phyloP scores from a whole-genome alignment of 2,888 invertebrate species.

The Theristus sp. region DNA sequence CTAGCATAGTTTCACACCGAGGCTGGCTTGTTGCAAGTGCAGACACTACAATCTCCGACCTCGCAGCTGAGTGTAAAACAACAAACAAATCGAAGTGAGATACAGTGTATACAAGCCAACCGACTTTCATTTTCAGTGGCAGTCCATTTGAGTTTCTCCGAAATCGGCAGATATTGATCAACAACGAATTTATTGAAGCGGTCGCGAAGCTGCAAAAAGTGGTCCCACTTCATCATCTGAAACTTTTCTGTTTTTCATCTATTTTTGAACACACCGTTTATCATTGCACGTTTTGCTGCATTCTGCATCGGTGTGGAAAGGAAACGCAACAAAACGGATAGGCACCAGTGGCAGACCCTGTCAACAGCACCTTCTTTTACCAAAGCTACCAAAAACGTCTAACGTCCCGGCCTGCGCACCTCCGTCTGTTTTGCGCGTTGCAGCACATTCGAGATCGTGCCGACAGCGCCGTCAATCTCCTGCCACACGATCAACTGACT shows the following conservation, averaged over 20 bases:
- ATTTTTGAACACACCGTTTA: no score
- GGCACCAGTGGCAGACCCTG: no score
- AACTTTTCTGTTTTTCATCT: background rate
- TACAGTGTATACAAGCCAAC: conserved; percentile 18
- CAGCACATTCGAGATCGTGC: conserved; percentile 53
- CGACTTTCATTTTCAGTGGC: conserved; percentile 21
- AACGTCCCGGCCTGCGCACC: background rate
- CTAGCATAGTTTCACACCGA: no score
- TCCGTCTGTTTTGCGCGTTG: conserved; percentile 38
- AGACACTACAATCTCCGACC: no score
- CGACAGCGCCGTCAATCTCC: conserved; percentile 55
- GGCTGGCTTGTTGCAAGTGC: no score
- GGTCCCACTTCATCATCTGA: background rate
- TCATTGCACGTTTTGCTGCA: no score
- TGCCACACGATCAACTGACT: conserved; percentile 82
- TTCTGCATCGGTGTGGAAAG: no score
- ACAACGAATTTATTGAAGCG: conserved; percentile 22
- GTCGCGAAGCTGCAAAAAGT: conserved; percentile 38
- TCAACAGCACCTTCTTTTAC: no score
- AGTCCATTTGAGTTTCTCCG: conserved; percentile 30
- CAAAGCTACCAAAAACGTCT: background rate
- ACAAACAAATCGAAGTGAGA: no score
- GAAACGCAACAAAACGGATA: no score
- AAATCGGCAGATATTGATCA: conserved; percentile 26
- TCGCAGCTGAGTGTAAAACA: background rate